Evolutionary conservation across 2,113 vertebrate species (phyloP).

Genomic region (Callaeas wilsoni): DNA sequence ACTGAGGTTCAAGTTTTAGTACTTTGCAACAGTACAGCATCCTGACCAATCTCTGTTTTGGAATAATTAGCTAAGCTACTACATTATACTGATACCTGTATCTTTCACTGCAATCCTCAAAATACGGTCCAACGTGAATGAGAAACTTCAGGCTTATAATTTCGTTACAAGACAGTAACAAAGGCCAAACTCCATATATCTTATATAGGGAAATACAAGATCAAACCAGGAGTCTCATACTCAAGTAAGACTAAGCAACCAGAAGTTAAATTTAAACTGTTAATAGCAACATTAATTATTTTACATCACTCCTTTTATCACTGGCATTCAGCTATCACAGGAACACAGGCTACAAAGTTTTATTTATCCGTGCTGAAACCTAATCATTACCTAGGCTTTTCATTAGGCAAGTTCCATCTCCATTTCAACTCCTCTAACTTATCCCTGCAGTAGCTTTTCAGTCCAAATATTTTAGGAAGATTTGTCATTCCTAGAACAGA

Average conservation of each 20-base stretch:
- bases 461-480: not conserved
- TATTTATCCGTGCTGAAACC: not conserved
- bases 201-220: not conserved
- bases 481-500: not conserved
- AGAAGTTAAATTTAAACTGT: not conserved
- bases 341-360: not conserved
- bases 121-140: rapidly evolving
- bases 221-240: not conserved
- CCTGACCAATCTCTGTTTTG: not conserved
- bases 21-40: not conserved
- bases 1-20: not conserved
- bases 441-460: not conserved
- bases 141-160: not conserved
- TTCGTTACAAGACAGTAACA: not conserved
- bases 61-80: not conserved
- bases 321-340: not conserved
- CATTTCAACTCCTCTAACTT: not conserved
- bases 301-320: not conserved
- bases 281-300: not conserved
- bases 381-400: not conserved
- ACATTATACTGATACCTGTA: not conserved
- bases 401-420: not conserved
- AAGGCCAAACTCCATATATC: not conserved
- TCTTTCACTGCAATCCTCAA: not conserved
- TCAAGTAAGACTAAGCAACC: not conserved